A percentile compares a stretch with the other conserved stretches of the same genome.
Evolutionary conservation across 2,797 vertebrate species (phyloP).

Genomic region (Moxostoma hubbsi): DNA sequence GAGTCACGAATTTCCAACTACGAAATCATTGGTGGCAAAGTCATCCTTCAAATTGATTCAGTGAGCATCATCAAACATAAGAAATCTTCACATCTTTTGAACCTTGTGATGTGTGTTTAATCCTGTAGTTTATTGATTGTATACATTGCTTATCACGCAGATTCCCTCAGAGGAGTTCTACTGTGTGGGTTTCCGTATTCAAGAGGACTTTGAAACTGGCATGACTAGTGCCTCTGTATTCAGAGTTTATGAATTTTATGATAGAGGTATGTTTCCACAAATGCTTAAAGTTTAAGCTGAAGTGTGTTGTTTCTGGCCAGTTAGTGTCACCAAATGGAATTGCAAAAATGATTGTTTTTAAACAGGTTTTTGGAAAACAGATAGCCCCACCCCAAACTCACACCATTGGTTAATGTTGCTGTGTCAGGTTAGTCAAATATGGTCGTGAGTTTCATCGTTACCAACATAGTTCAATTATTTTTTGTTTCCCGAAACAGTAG

Average conservation of each 20-base stretch:
- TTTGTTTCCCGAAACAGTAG: no score
- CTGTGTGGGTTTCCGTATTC: constrained; percentile 85
- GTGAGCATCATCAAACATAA: constrained; percentile 61
- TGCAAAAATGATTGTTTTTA: no score
- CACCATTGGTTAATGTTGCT: no score
- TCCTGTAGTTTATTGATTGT: constrained; percentile 5
- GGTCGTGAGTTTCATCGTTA: no score
- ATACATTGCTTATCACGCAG: constrained; percentile 64
- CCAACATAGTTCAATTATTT: no score
- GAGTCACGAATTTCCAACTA: constrained; percentile 81
- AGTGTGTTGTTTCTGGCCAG: not conserved
- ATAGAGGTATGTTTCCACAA: constrained; percentile 77
- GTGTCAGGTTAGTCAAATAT: no score
- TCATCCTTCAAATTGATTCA: constrained; percentile 82
- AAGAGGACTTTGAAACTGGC: constrained; percentile 79
- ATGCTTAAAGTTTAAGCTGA: not conserved
- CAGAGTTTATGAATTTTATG: constrained; percentile 85
- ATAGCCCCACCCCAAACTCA: no score
- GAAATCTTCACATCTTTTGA: not conserved
- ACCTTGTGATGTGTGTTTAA: not conserved
- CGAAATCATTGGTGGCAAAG: constrained; percentile 78
- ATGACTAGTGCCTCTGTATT: constrained; percentile 79
- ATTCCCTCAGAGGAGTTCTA: constrained; percentile 80
- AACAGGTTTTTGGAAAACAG: no score
- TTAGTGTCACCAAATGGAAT: no score